These are phyloP conservation scores for Glyphotaelius pellucidus DNA, from an alignment of 2,888 invertebrate species.

Conservation along the genomic window DNA sequence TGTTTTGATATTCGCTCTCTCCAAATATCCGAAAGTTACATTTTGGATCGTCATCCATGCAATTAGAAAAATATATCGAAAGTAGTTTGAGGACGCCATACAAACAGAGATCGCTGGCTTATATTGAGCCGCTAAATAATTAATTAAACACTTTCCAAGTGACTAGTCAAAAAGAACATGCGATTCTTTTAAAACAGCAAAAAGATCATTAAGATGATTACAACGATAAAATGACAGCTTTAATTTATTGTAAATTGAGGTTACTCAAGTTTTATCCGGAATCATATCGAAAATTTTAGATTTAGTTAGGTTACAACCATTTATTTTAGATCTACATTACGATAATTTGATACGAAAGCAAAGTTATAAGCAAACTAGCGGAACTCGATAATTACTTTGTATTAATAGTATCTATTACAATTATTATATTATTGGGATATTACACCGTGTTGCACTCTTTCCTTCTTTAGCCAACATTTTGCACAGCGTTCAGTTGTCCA, in stretches of 20 bases:
- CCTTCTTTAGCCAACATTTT: no score
- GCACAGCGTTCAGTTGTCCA: no score
- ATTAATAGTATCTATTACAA: background rate
- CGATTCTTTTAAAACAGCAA: background rate
- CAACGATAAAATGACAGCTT: background rate
- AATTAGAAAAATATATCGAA: conserved; percentile 2
- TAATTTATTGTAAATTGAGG: background rate
- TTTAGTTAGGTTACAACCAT: background rate
- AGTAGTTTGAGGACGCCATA: background rate
- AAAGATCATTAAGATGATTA: background rate
- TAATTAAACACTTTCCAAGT: background rate
- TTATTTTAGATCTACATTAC: background rate
- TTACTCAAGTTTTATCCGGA: background rate
- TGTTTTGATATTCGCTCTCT: background rate
- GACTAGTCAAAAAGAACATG: background rate
- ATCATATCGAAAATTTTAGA: background rate
- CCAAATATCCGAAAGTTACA: conserved; percentile 2
- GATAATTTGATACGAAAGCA: no score
- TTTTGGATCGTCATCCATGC: background rate
- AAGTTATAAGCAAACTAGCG: no score
- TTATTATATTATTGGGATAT: no score
- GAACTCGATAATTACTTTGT: background rate
- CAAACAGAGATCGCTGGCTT: background rate
- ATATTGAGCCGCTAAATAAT: background rate
- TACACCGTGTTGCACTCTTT: no score